A percentile compares a stretch with the other conserved stretches of the same genome.
Conservation (phyloP, 2,797 vertebrate genomes). For the Balearica regulorum region DNA sequence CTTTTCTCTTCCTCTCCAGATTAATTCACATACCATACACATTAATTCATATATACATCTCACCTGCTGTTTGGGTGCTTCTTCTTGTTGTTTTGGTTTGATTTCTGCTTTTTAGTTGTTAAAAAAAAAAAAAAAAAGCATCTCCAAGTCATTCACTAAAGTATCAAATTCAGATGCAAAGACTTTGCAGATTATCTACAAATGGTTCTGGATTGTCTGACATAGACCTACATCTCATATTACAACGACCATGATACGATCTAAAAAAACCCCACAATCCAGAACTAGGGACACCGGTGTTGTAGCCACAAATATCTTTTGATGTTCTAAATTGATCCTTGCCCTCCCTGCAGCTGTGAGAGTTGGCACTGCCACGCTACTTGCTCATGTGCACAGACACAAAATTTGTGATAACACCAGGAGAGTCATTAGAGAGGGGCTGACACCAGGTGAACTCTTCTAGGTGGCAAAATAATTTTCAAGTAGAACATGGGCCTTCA, state of each 20-base stretch:
- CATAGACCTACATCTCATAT: neutral
- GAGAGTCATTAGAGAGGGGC: neutral
- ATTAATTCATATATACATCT: neutral
- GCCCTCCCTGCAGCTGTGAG: neutral
- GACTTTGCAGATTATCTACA: neutral
- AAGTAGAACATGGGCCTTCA: neutral
- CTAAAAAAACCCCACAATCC: neutral
- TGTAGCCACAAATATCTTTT: neutral
- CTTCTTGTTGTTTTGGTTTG: neutral
- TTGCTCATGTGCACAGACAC: neutral
- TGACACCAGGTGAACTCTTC: neutral
- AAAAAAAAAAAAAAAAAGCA: neutral
- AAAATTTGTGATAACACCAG: neutral
- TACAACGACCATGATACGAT: neutral
- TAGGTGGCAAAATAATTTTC: neutral
- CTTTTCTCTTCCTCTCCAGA: neutral
- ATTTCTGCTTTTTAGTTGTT: neutral
- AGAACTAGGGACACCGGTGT: neutral
- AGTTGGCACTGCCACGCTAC: neutral
- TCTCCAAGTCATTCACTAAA: neutral
- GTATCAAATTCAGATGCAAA: neutral
- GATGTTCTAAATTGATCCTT: neutral
- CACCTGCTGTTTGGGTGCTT: neutral
- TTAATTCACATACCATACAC: neutral
- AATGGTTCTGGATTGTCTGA: neutral